Base-by-base conservation (phyloP, 1,140 invertebrate genomes). In the Campoletis sonorensis region DNA sequence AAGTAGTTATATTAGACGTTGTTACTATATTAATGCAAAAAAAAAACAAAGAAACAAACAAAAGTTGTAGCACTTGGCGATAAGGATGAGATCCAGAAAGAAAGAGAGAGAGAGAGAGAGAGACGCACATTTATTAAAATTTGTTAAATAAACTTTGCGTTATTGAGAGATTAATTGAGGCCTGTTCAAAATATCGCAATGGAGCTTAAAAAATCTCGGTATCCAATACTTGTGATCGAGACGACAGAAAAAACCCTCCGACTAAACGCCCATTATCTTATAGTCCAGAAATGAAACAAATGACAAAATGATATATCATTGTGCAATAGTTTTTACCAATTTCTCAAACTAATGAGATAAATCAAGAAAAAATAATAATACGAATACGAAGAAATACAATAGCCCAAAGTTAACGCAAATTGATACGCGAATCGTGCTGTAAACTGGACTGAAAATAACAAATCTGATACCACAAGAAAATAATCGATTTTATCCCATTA, bases 1-100 rank as follows among this genome's bases (percentile, higher is more conserved):
- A 70, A 70, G 27, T 33, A 70, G 67, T n/a, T 70, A 33, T 33
- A 70, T n/a, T 70, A 70, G 67, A 70, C 27, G 67, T 70, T 70
- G 67, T 70, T 70, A 70, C 26, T 64, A 64, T 64, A 70, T 33
- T 7, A 33, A 70, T 70, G 30, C 30, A 70, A 33, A 70, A 8
- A 33, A 33, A 21, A 8, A 70, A 21, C 30, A 70, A 33, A 70
- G 7, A 33, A 33, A 21, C 30, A 70, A 21, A 33, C 30, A 33
- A 30, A 70, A 33, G n/a, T 33, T 18, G 30, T 70, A 70, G 27
- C 26, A 70, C 27, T 70, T 70, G 67, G 67, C 67, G 30, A 70
- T 70, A 30, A 70, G 16, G 18, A 58, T 10, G 30, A 70, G n/a
- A 33, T 70, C 30, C 30, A 18, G 30, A 70, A 30, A 33, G 16